Percentiles rank a stretch among this genome's conserved stretches.
Conservation (phyloP, 2,888 invertebrate genomes). For the Crossocerus cetratus region DNA sequence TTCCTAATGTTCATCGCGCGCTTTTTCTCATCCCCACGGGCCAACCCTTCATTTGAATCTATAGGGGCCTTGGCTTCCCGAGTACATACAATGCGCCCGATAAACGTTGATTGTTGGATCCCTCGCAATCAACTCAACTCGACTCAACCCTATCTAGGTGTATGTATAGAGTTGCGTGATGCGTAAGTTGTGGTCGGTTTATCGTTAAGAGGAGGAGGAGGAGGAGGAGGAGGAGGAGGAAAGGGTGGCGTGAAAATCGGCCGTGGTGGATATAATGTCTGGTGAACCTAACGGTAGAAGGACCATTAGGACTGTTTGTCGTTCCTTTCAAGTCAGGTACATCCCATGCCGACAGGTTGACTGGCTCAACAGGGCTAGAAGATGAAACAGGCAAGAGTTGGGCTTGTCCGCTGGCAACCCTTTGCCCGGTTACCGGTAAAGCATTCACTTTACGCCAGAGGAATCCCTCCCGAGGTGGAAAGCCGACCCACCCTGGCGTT, state of each 20-base stretch:
- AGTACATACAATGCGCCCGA: too few relatives aligned
- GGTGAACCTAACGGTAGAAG: conserved; percentile 64
- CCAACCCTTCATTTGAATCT: too few relatives aligned
- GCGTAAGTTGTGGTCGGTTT: neutral
- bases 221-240: conserved; percentile 19
- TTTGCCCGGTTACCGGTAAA: conserved; percentile 24
- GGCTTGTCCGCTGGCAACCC: too few relatives aligned
- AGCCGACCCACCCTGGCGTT: conserved; percentile 48
- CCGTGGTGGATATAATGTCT: conserved; percentile 61
- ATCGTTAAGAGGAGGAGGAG: neutral
- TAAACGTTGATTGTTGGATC: too few relatives aligned
- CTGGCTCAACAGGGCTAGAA: too few relatives aligned
- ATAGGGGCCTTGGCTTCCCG: too few relatives aligned
- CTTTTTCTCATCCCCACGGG: too few relatives aligned
- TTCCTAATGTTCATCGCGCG: too few relatives aligned
- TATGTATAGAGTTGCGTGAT: too few relatives aligned
- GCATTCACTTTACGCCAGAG: conserved; percentile 39
- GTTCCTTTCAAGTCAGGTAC: conserved; percentile 44
- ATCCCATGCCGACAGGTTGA: conserved; percentile 43
- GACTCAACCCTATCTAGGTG: too few relatives aligned
- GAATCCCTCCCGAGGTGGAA: conserved; percentile 33
- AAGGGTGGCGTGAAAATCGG: conserved; percentile 70
- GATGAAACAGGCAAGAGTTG: too few relatives aligned
- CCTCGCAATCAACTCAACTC: too few relatives aligned
- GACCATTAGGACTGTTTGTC: conserved; percentile 63